Evolutionary conservation across 92 coral and sea anemone species (phyloP).

Genomic region (Heliopora coerulea): DNA sequence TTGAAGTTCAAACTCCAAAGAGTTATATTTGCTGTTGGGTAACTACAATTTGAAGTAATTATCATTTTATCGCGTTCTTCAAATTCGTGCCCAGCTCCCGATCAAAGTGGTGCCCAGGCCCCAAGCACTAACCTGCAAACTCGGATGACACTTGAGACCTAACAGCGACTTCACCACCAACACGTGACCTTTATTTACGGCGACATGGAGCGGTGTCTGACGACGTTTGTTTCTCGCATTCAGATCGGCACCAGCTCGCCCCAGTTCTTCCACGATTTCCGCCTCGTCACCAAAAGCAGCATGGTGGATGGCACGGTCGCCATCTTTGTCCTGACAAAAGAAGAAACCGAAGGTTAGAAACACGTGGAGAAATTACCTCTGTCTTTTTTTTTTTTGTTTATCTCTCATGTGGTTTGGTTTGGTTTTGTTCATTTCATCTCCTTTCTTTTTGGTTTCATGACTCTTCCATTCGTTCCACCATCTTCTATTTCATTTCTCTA

Average conservation of each 20-base stretch:
- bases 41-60: no score
- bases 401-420: no score
- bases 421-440: no score
- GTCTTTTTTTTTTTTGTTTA: not conserved
- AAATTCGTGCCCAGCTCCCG: no score
- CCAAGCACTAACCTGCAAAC: conserved; percentile 72
- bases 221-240: conserved; percentile 97
- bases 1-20: no score
- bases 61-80: no score
- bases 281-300: conserved; percentile 95
- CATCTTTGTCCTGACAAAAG: conserved; percentile 85
- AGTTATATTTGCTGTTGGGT: no score
- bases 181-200: conserved; percentile 93
- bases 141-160: conserved; percentile 79
- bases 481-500: no score
- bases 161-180: conserved; percentile 78
- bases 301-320: conserved; percentile 95
- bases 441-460: no score
- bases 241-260: conserved; percentile 85
- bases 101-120: no score
- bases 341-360: not conserved
- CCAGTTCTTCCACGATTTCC: conserved; percentile 73
- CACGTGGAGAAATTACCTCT: no score
- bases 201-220: conserved; percentile 96
- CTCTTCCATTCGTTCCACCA: no score